Percentiles rank a stretch among this genome's conserved stretches.
These are phyloP conservation scores for Syrphus vitripennis DNA, from an alignment of 2,888 invertebrate species.

Conservation along the genomic window DNA sequence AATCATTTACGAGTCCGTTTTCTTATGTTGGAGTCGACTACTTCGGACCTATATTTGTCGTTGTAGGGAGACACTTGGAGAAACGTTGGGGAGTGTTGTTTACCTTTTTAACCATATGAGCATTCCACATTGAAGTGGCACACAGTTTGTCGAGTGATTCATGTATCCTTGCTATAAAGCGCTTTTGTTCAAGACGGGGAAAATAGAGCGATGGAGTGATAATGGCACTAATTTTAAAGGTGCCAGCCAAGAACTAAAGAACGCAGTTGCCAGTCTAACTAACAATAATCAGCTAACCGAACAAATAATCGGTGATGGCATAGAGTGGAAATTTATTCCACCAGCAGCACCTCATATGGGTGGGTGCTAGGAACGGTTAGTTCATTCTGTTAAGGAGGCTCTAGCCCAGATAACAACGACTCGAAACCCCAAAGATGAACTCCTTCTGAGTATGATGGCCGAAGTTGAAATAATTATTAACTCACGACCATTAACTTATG, in stretches of 20 bases:
- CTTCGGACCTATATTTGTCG: conserved; percentile 55
- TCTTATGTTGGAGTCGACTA: conserved; percentile 55
- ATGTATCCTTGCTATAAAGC: conserved; percentile 43
- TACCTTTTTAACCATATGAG: conserved; percentile 45
- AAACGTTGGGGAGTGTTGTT: conserved; percentile 47
- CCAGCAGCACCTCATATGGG: conserved; percentile 48
- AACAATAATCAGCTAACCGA: neutral
- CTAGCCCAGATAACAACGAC: conserved; percentile 46
- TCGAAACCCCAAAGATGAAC: conserved; percentile 65
- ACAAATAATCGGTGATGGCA: neutral
- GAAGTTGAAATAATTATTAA: conserved; percentile 68
- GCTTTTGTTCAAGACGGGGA: conserved; percentile 52
- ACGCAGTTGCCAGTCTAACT: neutral
- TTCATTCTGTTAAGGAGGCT: conserved; percentile 20
- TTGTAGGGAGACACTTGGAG: conserved; percentile 24
- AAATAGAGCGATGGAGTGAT: conserved; percentile 23
- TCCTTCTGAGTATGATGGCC: conserved; percentile 4
- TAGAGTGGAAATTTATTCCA: conserved; percentile 3
- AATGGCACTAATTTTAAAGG: conserved; percentile 58
- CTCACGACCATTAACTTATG: conserved; percentile 29
- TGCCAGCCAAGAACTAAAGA: conserved; percentile 7
- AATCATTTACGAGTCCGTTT: conserved; percentile 21
- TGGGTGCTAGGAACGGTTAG: conserved; percentile 40
- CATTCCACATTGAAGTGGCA: conserved; percentile 34
- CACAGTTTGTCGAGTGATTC: conserved; percentile 37